phyloP scores from a whole-genome alignment of 2,888 invertebrate species.

The Diploptera punctata region DNA sequence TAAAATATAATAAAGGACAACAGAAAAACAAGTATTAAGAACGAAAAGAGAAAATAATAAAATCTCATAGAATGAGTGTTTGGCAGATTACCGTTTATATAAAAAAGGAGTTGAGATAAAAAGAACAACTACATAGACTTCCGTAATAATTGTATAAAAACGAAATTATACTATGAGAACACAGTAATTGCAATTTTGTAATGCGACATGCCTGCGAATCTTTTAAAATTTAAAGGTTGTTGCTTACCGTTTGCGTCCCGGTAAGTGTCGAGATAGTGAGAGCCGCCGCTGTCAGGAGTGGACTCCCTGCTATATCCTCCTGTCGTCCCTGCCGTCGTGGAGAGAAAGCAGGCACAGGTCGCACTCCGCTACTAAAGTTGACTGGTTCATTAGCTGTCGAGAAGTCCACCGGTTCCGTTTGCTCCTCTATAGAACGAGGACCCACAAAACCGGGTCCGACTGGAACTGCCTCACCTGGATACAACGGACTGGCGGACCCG shows the following conservation, averaged over 20 bases:
- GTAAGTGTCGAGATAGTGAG: conserved; percentile 88
- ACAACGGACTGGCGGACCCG: conserved; percentile 66
- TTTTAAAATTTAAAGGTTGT: neutral
- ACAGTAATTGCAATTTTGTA: too few species aligned
- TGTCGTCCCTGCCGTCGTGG: conserved; percentile 33
- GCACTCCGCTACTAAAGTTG: conserved; percentile 63
- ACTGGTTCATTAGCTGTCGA: conserved; percentile 69
- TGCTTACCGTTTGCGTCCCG: conserved; percentile 82
- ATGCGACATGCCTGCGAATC: too few species aligned
- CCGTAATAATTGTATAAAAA: too few species aligned
- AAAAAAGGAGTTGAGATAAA: too few species aligned
- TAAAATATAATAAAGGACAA: too few species aligned
- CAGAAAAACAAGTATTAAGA: too few species aligned
- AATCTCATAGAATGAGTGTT: too few species aligned
- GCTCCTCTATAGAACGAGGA: conserved; percentile 65
- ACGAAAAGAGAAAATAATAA: too few species aligned
- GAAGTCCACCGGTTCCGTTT: conserved; percentile 76
- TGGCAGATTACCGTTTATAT: too few species aligned
- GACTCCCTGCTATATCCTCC: conserved; percentile 81
- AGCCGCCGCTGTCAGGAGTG: conserved; percentile 87
- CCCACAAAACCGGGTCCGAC: conserved; percentile 60
- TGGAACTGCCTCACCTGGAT: conserved; percentile 60
- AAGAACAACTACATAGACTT: too few species aligned
- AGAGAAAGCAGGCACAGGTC: conserved; percentile 34
- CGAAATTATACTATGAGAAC: too few species aligned